Evolutionary conservation across 2,113 vertebrate genomes (phyloP).

Genomic region (Piaya cayana): DNA sequence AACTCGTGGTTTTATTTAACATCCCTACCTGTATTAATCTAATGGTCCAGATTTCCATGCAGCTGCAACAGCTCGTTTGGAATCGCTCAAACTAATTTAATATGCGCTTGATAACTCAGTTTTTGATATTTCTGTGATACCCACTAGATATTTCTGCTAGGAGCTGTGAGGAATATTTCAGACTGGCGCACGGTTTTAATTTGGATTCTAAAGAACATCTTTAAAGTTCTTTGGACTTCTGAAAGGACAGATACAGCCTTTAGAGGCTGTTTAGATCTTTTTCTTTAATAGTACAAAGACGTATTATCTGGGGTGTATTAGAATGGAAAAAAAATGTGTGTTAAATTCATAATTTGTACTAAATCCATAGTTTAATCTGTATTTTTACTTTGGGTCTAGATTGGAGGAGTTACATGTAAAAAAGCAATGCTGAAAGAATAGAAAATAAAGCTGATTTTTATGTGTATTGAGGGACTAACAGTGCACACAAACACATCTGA

Average conservation of each 20-base stretch:
- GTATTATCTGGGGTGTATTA: background rate
- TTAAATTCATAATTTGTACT: background rate
- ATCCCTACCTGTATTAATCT: background rate
- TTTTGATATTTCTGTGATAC: background rate
- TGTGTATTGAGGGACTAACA: background rate
- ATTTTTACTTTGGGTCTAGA: background rate
- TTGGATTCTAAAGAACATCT: background rate
- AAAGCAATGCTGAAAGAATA: background rate
- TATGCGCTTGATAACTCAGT: background rate
- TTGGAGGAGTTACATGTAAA: background rate
- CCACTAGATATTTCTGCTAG: background rate
- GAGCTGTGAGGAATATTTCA: background rate
- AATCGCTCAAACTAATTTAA: background rate
- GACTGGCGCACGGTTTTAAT: background rate
- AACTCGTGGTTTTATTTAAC: background rate
- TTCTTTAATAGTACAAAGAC: background rate
- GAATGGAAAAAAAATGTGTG: background rate
- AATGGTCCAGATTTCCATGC: background rate
- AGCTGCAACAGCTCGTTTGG: background rate
- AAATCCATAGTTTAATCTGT: background rate
- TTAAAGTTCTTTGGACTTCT: background rate
- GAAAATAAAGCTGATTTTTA: background rate
- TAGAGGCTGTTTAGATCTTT: background rate
- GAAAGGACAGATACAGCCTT: background rate
- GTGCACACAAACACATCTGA: rapidly evolving